Conservation (phyloP, 1,140 invertebrate genomes). For the Drosophila varians region DNA sequence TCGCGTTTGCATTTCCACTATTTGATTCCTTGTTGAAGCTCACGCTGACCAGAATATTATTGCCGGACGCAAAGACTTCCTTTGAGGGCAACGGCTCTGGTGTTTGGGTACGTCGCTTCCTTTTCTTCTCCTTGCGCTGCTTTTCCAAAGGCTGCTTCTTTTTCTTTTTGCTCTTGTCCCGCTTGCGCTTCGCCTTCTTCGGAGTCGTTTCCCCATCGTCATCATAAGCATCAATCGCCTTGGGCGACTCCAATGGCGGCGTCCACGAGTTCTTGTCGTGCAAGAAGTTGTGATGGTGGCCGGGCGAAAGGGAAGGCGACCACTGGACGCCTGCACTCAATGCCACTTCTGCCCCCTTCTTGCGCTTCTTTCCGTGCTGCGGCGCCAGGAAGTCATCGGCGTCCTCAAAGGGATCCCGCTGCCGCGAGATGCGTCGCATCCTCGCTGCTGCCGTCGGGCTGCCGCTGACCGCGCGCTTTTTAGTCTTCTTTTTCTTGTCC, state of each 20-base stretch:
- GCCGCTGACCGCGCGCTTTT: conserved; percentile 57
- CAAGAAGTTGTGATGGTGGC: conserved; percentile 42
- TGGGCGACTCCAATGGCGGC: conserved; percentile 83
- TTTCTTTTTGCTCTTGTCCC: conserved; percentile 78
- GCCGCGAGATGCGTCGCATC: conserved; percentile 62
- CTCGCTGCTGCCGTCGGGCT: conserved; percentile 54
- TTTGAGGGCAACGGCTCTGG: conserved; percentile 88
- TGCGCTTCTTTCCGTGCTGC: conserved; percentile 50
- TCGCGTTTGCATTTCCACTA: conserved; percentile 58
- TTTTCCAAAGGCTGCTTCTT: conserved; percentile 83
- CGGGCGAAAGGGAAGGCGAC: conserved; percentile 70
- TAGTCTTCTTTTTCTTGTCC: conserved; percentile 73
- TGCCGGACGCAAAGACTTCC: conserved; percentile 95
- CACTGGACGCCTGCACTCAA: conserved; percentile 30
- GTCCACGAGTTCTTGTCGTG: conserved; percentile 75
- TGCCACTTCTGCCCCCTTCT: conserved; percentile 13
- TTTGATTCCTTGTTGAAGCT: conserved; percentile 90
- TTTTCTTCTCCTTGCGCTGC: conserved; percentile 86
- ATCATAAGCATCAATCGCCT: conserved; percentile 56
- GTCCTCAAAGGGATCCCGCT: conserved; percentile 71
- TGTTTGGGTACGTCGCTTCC: conserved; percentile 85
- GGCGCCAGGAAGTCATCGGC: conserved; percentile 59
- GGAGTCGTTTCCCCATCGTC: conserved; percentile 49
- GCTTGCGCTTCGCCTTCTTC: conserved; percentile 81
- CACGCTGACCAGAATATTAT: conserved; percentile 95